These are phyloP conservation scores for Dermochelys coriacea DNA, from an alignment of 2,797 vertebrate genomes.

Conservation along the genomic window DNA sequence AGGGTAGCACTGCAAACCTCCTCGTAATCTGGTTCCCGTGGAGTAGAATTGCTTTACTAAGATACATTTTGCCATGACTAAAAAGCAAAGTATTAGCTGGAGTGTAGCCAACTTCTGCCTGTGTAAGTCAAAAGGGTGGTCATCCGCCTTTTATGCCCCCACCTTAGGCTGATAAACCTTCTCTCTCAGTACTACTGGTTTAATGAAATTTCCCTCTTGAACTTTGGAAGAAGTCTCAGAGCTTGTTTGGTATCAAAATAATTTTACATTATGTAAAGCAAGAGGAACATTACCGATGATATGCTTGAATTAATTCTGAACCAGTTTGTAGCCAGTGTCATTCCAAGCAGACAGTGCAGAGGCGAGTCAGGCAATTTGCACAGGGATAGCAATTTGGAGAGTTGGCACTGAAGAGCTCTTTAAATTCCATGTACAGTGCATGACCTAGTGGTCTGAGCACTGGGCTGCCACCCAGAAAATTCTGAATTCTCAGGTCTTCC, in stretches of 20 bases:
- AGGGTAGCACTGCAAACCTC: background rate
- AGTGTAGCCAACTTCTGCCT: background rate
- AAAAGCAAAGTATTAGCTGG: background rate
- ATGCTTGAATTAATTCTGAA: constrained; percentile 41
- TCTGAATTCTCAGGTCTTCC: background rate
- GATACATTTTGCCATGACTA: background rate
- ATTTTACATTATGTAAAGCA: background rate
- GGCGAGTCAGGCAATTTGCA: constrained; percentile 41
- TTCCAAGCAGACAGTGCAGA: constrained; percentile 26
- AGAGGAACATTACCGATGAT: background rate
- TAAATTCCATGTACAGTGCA: background rate
- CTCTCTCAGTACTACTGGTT: rapidly evolving
- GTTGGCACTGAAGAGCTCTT: background rate
- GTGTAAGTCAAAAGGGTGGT: background rate
- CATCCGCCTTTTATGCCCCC: background rate
- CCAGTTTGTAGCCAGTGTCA: background rate
- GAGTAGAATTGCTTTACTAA: background rate
- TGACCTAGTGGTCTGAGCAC: background rate
- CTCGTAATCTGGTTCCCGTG: background rate
- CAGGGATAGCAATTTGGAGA: constrained; percentile 24
- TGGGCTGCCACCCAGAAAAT: background rate
- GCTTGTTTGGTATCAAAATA: background rate
- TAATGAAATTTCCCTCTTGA: background rate
- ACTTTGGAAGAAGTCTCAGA: background rate
- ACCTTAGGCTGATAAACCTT: background rate